Percentiles rank a stretch among this genome's conserved stretches.
Evolutionary conservation across 2,888 invertebrate species (phyloP).

Genomic region (Lycocerus yunnanus): DNA sequence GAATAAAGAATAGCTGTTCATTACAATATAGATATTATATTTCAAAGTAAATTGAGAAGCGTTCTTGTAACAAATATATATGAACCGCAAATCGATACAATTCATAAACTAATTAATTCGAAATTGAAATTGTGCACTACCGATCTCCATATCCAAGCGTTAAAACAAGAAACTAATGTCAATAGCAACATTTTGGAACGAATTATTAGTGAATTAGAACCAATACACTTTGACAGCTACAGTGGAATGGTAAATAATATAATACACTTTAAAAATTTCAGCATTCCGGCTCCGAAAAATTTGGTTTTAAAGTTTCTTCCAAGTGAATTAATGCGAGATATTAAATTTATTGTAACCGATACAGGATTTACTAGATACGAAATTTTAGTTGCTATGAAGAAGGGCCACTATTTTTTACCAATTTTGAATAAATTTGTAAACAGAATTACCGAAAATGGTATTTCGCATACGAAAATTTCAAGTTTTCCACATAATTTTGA

Average conservation of each 20-base stretch:
- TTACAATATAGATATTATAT: too few species aligned
- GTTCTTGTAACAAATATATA: background rate
- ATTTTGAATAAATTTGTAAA: background rate
- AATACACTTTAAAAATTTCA: background rate
- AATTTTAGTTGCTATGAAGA: background rate
- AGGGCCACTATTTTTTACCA: background rate
- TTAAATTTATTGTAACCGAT: background rate
- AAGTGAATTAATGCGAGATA: background rate
- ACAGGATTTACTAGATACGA: background rate
- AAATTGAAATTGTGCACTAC: background rate
- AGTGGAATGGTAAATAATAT: background rate
- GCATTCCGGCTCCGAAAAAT: background rate
- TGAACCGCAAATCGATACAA: background rate
- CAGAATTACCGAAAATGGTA: background rate
- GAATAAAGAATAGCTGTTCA: too few species aligned
- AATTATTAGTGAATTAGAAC: background rate
- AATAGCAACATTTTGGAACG: background rate
- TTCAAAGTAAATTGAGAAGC: background rate
- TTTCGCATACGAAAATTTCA: background rate
- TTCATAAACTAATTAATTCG: background rate
- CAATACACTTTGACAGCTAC: background rate
- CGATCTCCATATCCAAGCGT: background rate
- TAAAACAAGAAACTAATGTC: background rate
- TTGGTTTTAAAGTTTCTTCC: background rate
- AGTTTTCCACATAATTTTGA: background rate